phyloP scores from a whole-genome alignment of 2,113 vertebrate genomes.

The Montifringilla adamsi region DNA sequence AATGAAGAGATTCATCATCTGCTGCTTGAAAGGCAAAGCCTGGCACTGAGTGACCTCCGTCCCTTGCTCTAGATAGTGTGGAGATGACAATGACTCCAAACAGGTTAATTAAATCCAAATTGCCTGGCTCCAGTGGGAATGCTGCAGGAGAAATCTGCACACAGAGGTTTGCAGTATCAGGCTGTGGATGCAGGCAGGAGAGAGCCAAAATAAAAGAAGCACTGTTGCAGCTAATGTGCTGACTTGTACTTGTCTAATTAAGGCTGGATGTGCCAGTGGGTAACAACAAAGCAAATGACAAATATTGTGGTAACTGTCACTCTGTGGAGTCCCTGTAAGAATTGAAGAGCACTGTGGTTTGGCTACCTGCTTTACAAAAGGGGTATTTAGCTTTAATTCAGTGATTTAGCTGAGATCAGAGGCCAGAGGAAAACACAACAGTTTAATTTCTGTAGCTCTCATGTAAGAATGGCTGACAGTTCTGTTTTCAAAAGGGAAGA shows the following conservation, averaged over 20 bases:
- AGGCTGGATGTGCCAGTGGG: constrained; percentile 24
- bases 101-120: neutral
- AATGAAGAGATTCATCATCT: neutral
- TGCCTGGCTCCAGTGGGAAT: neutral
- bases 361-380: neutral
- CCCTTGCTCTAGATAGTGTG: neutral
- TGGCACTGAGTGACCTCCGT: neutral
- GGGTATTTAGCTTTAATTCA: neutral
- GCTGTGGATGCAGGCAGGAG: neutral
- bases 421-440: neutral
- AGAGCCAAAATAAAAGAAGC: neutral
- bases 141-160: neutral
- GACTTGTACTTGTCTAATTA: constrained; percentile 48
- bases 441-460: neutral
- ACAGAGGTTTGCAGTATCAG: neutral
- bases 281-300: constrained; percentile 16
- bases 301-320: constrained; percentile 14
- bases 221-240: constrained; percentile 43
- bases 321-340: neutral
- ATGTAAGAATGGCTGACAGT: neutral
- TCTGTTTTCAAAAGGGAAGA: neutral
- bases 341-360: neutral
- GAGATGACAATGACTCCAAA: neutral
- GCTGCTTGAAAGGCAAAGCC: neutral
- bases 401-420: neutral